Evolutionary conservation across 64 coral and sea anemone genomes (phyloP), one percentile per base, ranked within the genome.

Genomic region (Platygyra sinensis): DNA sequence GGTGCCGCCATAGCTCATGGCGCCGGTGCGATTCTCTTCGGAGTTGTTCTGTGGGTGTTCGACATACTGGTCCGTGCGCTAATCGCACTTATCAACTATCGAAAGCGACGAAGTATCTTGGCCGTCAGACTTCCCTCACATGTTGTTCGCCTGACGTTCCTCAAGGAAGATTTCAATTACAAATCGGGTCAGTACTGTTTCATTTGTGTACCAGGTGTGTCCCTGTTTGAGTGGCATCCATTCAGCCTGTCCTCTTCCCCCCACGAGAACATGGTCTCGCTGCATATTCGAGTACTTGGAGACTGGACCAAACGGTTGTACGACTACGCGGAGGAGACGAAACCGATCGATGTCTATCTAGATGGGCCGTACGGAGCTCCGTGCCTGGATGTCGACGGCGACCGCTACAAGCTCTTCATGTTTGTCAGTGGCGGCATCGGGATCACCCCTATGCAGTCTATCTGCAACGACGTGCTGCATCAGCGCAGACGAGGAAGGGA

Each of bases 361-460:
- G 93, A 94, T 72, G 93, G 93, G 15, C 88, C 93, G 25, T 94
- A 94, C 50, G 93, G 93, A 18, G 88, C 88, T 33, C 93, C 93
- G 15, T 84, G 93, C 24, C 62, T 94, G 3, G 93, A 94, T 30
- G 54, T 94, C 59, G 93, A 94, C 28, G 88, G 93, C 18, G 72
- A 82, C 20, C 79, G 88, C 62, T 94, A 94, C 88, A 90, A 94
- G 29, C 17, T 89, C 51, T 86, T 94, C 61, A 85, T 94, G 63
- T 94, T 94, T 46, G 71, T 94, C 8, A 94, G 93, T 71, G 93
- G 93, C 16, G 93, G 93, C 1, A 94, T 94, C 20, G 93, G 93
- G 27, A 94, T 94, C 75, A 94, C 93, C 8, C 93, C 93, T 11
- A 90, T 94, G 87, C 93, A 90, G 72, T 94, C 93, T 25, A 94